phyloP scores from a whole-genome alignment of 2,888 invertebrate genomes.

The Mesorhabditis sp. region DNA sequence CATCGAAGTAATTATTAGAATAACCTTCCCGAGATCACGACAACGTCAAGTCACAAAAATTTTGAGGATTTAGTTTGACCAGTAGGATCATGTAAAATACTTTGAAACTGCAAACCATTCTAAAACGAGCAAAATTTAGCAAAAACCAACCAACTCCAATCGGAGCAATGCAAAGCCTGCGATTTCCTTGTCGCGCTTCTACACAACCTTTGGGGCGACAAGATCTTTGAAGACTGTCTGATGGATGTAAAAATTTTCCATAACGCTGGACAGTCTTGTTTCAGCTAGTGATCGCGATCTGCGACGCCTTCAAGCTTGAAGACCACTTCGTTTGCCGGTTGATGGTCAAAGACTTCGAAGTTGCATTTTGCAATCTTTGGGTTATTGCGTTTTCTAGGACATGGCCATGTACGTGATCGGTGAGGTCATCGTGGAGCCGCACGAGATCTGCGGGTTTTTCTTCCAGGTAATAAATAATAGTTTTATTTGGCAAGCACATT shows the following conservation, averaged over 20 bases:
- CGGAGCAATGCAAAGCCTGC: background rate
- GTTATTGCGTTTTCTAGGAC: background rate
- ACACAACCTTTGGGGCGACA: constrained; percentile 1
- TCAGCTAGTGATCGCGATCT: constrained; percentile 15
- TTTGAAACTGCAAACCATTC: no score
- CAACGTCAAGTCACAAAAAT: no score
- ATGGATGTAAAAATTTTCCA: background rate
- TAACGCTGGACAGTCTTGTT: background rate
- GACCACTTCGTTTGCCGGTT: constrained; percentile 42
- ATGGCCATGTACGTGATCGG: background rate
- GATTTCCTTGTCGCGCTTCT: background rate
- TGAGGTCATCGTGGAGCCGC: background rate
- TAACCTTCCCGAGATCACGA: no score
- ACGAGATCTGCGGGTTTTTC: background rate
- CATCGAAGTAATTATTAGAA: no score
- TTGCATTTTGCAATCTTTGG: constrained; percentile 10
- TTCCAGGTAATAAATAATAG: no score
- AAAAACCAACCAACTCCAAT: background rate
- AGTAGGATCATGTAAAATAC: no score
- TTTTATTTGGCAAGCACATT: no score
- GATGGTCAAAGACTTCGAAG: constrained; percentile 37
- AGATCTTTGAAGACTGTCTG: background rate
- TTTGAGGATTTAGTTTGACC: no score
- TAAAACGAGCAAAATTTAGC: no score
- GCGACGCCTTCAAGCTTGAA: constrained; percentile 39